Base-by-base conservation (phyloP, 2,113 vertebrate genomes). In the Ariopsis seemanni region DNA sequence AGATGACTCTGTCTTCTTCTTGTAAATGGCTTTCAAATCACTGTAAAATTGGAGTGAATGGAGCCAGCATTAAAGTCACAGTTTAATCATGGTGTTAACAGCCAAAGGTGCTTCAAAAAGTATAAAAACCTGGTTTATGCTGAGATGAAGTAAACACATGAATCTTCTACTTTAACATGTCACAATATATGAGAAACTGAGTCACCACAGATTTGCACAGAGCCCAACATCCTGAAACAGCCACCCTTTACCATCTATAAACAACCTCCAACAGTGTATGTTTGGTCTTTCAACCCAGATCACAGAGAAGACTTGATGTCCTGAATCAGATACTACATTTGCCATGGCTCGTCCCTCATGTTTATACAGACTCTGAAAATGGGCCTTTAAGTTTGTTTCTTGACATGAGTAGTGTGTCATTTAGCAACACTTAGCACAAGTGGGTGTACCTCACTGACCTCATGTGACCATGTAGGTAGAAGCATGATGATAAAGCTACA, bases 321-420 rank as follows among this genome's bases (percentile, higher is more conserved):
- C 82, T 63, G 22, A 8, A 2, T 71, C 42, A 53, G 67, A 84
- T 22, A 12, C 62, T 83, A 62, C 72, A 53, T 22, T 7, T 11
- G 20, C 83, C 58, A 53, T 25, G 22, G 52, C 50, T 67, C 25
- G 15, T 20, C 18, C 52, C 60, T 87, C 14, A 55, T 85, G 60
- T 87, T 78, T 83, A 81, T 65, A 65, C 42, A 30, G 82, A 48
- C 72, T 78, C 52, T 65, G 57, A 86, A 88, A 85, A 62, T 48
- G 55, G 50, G 17, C 22, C 27, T 34, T 58, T 65, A 12, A 82
- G 86, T 88, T 72, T 88, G 72, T 71, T 74, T 86, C 15, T 78
- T 55, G 53, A 86, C 14, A 22, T 86, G 71, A 71, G 65, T 18
- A 62, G 63, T 4, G 7, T 74, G 71, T 74, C 34, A 74, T 75